Percentiles rank a stretch among this genome's conserved stretches.
Evolutionary conservation across 2,797 vertebrate genomes (phyloP).

Genomic region (Xenentodon cancila): DNA sequence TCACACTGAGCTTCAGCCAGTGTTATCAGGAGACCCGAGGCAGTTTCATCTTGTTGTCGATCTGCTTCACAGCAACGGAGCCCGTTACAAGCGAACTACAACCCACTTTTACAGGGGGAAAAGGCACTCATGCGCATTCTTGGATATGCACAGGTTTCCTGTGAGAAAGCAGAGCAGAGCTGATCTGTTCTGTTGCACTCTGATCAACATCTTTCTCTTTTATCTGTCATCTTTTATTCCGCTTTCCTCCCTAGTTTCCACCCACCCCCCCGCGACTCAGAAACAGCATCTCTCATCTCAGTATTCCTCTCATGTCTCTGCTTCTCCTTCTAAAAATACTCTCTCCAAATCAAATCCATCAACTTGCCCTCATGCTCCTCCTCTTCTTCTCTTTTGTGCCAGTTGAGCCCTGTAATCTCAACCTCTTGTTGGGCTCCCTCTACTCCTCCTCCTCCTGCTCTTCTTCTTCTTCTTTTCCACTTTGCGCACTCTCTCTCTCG

Average conservation of each 20-base stretch:
- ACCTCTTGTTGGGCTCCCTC: conserved; percentile 54
- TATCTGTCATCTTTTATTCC: conserved; percentile 19
- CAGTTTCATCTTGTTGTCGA: conserved; percentile 46
- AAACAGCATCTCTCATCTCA: conserved; percentile 45
- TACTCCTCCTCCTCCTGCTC: conserved; percentile 34
- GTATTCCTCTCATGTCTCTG: conserved; percentile 59
- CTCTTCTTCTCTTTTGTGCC: conserved; percentile 55
- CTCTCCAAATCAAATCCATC: conserved; percentile 74
- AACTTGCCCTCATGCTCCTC: conserved; percentile 70
- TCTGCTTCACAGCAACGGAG: conserved; percentile 35
- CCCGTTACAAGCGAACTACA: conserved; percentile 39
- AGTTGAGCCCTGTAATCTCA: conserved; percentile 55
- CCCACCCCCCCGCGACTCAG: conserved; percentile 23
- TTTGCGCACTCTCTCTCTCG: conserved; percentile 54
- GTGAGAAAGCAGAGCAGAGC: conserved; percentile 62
- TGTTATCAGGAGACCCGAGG: conserved; percentile 30
- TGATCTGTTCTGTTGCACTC: conserved; percentile 74
- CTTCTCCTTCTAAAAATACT: conserved; percentile 75
- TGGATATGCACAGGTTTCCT: conserved; percentile 55
- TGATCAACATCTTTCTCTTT: conserved; percentile 47
- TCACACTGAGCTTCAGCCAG: conserved; percentile 24
- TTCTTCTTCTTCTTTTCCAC: conserved; percentile 57
- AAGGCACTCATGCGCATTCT: conserved; percentile 38
- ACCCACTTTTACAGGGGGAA: conserved; percentile 45
- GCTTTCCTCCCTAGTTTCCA: conserved; percentile 32